Base-by-base conservation (phyloP, 2,888 invertebrate genomes). In the Plagiodera versicolora region DNA sequence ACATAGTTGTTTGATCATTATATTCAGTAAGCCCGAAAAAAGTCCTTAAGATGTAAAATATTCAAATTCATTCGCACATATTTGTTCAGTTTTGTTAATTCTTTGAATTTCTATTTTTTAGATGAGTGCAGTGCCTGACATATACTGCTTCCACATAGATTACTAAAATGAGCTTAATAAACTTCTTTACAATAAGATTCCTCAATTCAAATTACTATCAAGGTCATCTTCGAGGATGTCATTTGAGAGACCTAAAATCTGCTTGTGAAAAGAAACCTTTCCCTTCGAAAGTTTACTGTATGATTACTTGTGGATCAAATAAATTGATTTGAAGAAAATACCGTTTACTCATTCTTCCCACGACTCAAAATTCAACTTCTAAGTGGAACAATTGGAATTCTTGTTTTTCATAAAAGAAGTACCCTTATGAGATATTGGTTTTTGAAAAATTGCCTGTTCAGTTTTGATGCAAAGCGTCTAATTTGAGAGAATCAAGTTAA, bases 101-200 rank as follows among this genome's bases (percentile, higher is more conserved):
- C 24, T 24, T 5, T 24, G 6, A 6, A 24, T 24, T 6, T 6
- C 24, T 24, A 24, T 5, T 24, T 24, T 24, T 39, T 39, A 39
- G 39, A 39, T 1, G 10, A 53, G 53, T 53, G 53, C 44, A 53
- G 44, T 44, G 53, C 53, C 53, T 53, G 53, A 53, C 20, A 74
- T 77, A 76, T 77, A 77, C 72, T 76, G 77, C 77, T 78, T 77
- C 78, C 77, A 77, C 76, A 73, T 74, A 75, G 73, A 78, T 75
- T 77, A 78, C 76, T 78, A 77, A 32, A 77, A 77, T 76, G 78
- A 78, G 78, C 78, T 77, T 78, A 78, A 76, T 75, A 77, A 77
- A 71, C 65, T 44, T 16, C 44, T 59, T 60, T 58, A 28, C 51
- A 52, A 61, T 68, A 68, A 63, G 67, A 61, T 71, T 67, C 67